Evolutionary conservation across 2,797 vertebrate genomes (phyloP).

Genomic region (Etheostoma perlongum): DNA sequence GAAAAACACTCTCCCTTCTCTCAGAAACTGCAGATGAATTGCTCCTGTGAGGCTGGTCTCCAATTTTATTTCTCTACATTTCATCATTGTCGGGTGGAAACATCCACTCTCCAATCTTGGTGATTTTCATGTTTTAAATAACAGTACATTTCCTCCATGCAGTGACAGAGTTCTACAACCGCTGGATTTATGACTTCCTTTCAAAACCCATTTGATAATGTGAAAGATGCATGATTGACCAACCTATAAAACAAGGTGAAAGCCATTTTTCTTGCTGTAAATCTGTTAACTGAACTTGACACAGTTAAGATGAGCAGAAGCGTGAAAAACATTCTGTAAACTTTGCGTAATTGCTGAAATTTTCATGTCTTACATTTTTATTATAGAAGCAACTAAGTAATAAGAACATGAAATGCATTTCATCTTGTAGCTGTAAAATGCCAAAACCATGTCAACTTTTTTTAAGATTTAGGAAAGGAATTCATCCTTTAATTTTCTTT

Average conservation of each 20-base stretch:
- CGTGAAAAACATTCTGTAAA: slow-evolving; percentile 23
- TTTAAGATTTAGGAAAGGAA: background rate
- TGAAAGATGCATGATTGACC: slow-evolving; percentile 19
- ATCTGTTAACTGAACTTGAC: slow-evolving; percentile 36
- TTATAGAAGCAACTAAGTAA: background rate
- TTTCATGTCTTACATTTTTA: background rate
- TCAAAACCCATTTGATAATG: slow-evolving; percentile 30
- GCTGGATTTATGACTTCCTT: slow-evolving; percentile 28
- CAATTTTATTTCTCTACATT: slow-evolving; percentile 55
- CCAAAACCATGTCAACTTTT: background rate
- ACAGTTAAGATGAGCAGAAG: slow-evolving; percentile 15
- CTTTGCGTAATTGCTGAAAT: slow-evolving; percentile 7
- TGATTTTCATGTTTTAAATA: slow-evolving; percentile 46
- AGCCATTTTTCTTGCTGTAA: slow-evolving; percentile 11
- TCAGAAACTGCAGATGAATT: slow-evolving; percentile 6
- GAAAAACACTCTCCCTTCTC: slow-evolving; percentile 10
- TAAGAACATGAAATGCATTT: background rate
- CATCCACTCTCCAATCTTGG: slow-evolving; percentile 28
- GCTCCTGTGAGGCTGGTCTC: slow-evolving; percentile 15
- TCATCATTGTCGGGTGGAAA: slow-evolving; percentile 49
- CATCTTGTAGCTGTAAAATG: background rate
- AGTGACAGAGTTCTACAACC: background rate
- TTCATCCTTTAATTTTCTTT: background rate
- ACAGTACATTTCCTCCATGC: background rate
- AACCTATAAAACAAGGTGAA: slow-evolving; percentile 16